Evolutionary conservation across 2,888 invertebrate genomes (phyloP).

Genomic region (Drosophila monieri): DNA sequence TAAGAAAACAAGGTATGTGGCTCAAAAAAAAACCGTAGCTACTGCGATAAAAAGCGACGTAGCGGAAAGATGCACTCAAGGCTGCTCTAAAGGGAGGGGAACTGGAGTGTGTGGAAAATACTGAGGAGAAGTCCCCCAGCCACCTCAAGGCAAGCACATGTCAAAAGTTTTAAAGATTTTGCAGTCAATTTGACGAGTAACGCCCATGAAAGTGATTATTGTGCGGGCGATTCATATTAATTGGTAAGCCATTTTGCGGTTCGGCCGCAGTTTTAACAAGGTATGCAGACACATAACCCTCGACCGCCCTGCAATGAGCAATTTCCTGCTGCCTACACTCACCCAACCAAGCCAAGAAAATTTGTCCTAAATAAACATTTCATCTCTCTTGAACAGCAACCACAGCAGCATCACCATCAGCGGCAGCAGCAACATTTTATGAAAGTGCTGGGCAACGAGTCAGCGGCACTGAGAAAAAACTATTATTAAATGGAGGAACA

Average conservation of each 20-base stretch:
- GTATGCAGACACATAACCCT: conserved; percentile 40
- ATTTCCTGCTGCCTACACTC: conserved; percentile 78
- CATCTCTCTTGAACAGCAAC: conserved; percentile 53
- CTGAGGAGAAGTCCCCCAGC: not conserved
- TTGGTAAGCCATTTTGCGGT: conserved; percentile 52
- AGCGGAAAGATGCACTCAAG: conserved; percentile 47
- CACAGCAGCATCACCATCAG: conserved; percentile 9
- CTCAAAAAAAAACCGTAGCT: conserved; percentile 13
- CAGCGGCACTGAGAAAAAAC: conserved; percentile 20
- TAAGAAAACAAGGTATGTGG: conserved; percentile 45
- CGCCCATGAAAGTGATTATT: conserved; percentile 64
- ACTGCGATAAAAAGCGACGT: conserved; percentile 14
- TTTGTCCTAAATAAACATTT: conserved; percentile 83
- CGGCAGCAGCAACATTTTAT: conserved; percentile 51
- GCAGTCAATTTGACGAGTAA: conserved; percentile 70
- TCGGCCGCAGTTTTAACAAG: conserved; percentile 50
- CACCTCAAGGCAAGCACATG: conserved; percentile 40
- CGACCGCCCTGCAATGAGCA: conserved; percentile 70
- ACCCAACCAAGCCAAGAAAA: conserved; percentile 52
- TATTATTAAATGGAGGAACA: not conserved
- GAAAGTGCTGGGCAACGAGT: conserved; percentile 65
- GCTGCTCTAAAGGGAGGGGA: conserved; percentile 7
- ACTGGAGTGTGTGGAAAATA: not conserved
- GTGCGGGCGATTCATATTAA: conserved; percentile 63
- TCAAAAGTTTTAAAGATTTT: conserved; percentile 56